phyloP scores from a whole-genome alignment of 2,797 vertebrate species.

The Sebastiscus tertius region DNA sequence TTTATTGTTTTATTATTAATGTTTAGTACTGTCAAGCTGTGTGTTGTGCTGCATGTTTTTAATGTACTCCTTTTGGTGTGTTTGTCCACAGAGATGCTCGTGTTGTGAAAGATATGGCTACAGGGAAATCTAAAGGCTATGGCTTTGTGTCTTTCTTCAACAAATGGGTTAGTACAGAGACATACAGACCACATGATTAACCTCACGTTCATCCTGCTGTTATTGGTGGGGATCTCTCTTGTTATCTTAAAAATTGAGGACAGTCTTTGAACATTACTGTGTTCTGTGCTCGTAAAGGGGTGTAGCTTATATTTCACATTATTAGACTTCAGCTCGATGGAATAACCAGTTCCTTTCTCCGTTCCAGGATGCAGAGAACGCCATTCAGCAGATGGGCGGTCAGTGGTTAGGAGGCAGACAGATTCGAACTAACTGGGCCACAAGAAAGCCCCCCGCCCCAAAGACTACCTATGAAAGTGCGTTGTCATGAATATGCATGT shows the following conservation, averaged over 20 bases:
- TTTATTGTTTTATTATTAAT: not conserved
- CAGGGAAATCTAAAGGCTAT: conserved; percentile 98
- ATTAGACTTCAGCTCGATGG: not conserved
- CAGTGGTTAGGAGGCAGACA: conserved; percentile 98
- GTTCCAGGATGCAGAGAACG: conserved; percentile 94
- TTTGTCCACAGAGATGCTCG: conserved; percentile 92
- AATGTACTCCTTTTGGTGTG: conserved; percentile 10
- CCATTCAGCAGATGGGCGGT: conserved; percentile 98
- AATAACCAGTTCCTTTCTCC: conserved; percentile 4
- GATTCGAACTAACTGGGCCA: conserved; percentile 99
- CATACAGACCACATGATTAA: not conserved
- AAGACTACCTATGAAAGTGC: conserved; percentile 94
- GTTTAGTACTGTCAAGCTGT: not conserved
- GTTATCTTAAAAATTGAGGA: not conserved
- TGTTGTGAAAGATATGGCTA: conserved; percentile 98
- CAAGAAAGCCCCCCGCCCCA: conserved; percentile 96
- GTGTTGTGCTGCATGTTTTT: not conserved
- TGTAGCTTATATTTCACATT: not conserved
- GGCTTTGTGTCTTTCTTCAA: conserved; percentile 99
- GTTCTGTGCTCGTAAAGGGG: not conserved
- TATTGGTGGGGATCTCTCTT: not conserved
- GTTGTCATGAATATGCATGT: conserved; percentile 48
- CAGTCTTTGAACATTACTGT: not conserved
- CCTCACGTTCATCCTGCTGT: not conserved
- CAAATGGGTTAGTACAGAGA: conserved; percentile 90